These are phyloP conservation scores for Noctua janthina DNA, from an alignment of 2,888 invertebrate species.

Conservation along the genomic window DNA sequence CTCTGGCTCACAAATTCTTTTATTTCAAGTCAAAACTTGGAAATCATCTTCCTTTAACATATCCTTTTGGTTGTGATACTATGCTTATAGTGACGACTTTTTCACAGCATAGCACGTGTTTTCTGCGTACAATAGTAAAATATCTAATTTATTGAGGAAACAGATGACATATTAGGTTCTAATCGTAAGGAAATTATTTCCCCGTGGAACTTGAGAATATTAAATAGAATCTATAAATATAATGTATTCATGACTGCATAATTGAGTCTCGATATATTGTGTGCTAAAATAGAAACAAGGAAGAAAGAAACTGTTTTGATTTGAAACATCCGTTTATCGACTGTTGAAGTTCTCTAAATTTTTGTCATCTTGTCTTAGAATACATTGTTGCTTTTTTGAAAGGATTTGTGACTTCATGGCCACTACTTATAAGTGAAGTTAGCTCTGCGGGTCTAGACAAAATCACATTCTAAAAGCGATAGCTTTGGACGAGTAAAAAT, in stretches of 20 bases:
- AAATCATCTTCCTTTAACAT: background rate
- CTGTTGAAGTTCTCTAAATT: background rate
- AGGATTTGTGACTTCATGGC: background rate
- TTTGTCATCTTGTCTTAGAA: background rate
- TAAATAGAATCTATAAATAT: slow-evolving; percentile 42
- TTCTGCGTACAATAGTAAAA: slow-evolving; percentile 30
- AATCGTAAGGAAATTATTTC: slow-evolving; percentile 53
- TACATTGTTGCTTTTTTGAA: background rate
- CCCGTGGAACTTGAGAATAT: slow-evolving; percentile 60
- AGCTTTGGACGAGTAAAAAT: background rate
- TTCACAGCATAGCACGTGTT: slow-evolving; percentile 13
- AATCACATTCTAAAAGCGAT: background rate
- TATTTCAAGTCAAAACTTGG: background rate
- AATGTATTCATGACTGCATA: slow-evolving; percentile 40
- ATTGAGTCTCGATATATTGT: slow-evolving; percentile 11
- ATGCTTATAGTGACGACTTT: background rate
- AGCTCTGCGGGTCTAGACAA: background rate
- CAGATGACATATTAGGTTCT: slow-evolving; percentile 46
- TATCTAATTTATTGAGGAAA: slow-evolving; percentile 53
- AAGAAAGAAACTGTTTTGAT: slow-evolving; percentile 34
- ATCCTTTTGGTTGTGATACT: background rate
- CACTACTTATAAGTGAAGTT: background rate
- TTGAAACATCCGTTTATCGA: slow-evolving; percentile 15
- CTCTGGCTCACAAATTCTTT: background rate
- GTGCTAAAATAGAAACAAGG: slow-evolving; percentile 36